A percentile compares a stretch with the other conserved stretches of the same genome.
phyloP scores from a whole-genome alignment of 2,797 vertebrate species.

The Microctenopoma stevenorrisi region DNA sequence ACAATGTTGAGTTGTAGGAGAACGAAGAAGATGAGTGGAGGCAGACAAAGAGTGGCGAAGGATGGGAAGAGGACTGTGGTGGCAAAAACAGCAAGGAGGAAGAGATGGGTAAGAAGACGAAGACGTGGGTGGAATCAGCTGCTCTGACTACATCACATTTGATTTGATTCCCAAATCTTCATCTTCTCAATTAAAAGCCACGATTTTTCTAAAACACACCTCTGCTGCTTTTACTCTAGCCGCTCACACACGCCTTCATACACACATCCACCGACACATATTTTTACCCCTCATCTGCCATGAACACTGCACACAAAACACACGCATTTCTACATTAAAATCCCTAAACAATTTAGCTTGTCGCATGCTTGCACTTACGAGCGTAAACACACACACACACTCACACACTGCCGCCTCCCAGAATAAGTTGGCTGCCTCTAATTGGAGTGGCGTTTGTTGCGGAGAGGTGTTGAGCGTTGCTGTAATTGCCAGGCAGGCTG shows the following conservation, averaged over 20 bases:
- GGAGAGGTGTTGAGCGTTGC: constrained; percentile 77
- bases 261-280: not conserved
- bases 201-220: constrained; percentile 41
- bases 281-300: constrained; percentile 12
- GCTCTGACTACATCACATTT: constrained; percentile 20
- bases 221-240: constrained; percentile 47
- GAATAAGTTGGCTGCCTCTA: constrained; percentile 76
- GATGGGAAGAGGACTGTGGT: not conserved
- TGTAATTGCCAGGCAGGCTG: constrained; percentile 81
- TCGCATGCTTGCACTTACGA: constrained; percentile 50
- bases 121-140: constrained; percentile 26
- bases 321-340: constrained; percentile 44
- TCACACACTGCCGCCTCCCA: constrained; percentile 53
- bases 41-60: not conserved
- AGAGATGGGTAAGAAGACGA: not conserved
- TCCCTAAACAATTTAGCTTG: constrained; percentile 64
- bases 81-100: not conserved
- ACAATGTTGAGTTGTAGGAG: not conserved
- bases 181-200: constrained; percentile 61
- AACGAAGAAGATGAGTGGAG: not conserved
- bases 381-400: constrained; percentile 42
- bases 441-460: constrained; percentile 81
- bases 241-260: constrained; percentile 19
- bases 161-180: constrained; percentile 43
- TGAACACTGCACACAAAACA: constrained; percentile 37